Percentiles rank a stretch among this genome's conserved stretches.
These are phyloP conservation scores for Ctenoplectra terminalis DNA, from an alignment of 1,140 invertebrate species.

Conservation along the genomic window DNA sequence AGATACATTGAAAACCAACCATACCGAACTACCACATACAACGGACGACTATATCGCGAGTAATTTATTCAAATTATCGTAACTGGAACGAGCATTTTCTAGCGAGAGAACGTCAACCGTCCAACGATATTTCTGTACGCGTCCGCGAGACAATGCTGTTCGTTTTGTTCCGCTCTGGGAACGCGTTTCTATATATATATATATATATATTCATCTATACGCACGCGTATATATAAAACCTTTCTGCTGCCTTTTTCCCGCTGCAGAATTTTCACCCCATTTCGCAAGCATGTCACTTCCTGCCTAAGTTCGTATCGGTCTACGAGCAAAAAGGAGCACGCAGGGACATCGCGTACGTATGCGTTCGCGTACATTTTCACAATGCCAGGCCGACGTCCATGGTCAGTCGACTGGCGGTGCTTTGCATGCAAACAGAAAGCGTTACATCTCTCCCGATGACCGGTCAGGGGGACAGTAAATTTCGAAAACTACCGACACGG, in stretches of 20 bases:
- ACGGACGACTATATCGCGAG: background rate
- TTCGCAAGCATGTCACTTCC: conserved; percentile 69
- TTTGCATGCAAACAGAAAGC: conserved; percentile 71
- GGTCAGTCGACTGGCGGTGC: conserved; percentile 71
- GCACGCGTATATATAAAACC: conserved; percentile 20
- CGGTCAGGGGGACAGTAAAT: conserved; percentile 63
- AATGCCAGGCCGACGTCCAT: conserved; percentile 49
- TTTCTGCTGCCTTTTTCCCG: conserved; percentile 53
- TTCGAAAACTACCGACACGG: conserved; percentile 62
- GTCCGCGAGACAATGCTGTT: conserved; percentile 20
- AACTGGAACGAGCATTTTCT: conserved; percentile 26
- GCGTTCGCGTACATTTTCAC: conserved; percentile 51
- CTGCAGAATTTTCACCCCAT: conserved; percentile 71
- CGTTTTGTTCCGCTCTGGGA: conserved; percentile 19
- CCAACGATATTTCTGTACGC: conserved; percentile 41
- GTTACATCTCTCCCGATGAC: conserved; percentile 56
- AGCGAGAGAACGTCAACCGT: conserved; percentile 14
- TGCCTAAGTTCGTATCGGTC: conserved; percentile 66
- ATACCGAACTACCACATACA: too few species aligned
- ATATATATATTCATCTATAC: background rate
- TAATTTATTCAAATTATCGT: conserved; percentile 25
- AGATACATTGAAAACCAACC: background rate
- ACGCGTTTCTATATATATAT: conserved; percentile 8
- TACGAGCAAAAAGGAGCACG: conserved; percentile 55
- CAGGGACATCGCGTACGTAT: conserved; percentile 37